These are phyloP conservation scores for Pocillopora damicornis DNA, from an alignment of 64 coral and sea anemone species.

Conservation along the genomic window DNA sequence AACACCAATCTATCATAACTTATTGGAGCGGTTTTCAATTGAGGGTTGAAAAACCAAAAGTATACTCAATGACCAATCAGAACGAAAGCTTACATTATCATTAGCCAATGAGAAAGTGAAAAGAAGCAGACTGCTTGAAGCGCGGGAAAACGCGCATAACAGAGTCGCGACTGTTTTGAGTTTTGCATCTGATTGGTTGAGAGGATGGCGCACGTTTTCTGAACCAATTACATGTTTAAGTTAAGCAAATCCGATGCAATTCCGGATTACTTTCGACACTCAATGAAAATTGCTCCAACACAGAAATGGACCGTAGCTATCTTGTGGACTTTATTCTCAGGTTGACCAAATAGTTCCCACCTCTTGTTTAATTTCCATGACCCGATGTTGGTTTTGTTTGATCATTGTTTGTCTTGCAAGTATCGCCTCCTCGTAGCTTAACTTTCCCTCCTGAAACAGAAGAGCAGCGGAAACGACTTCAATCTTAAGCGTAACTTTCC, in stretches of 20 bases:
- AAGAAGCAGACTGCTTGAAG: no score
- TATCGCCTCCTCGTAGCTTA: conserved; percentile 98
- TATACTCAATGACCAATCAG: no score
- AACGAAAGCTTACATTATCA: no score
- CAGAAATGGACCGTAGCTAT: not conserved
- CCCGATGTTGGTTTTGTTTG: conserved; percentile 88
- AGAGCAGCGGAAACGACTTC: not conserved
- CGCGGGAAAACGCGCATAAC: not conserved
- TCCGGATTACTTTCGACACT: no score
- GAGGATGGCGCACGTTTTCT: not conserved
- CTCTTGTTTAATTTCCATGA: conserved; percentile 88
- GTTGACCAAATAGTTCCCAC: conserved; percentile 16
- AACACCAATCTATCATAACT: not conserved
- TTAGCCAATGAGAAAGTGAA: no score
- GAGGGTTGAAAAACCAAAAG: no score
- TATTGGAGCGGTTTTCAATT: no score
- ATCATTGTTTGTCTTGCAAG: conserved; percentile 91
- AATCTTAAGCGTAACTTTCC: no score
- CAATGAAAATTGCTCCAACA: not conserved
- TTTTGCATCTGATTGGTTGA: no score
- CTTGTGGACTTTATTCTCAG: not conserved
- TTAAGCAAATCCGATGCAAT: no score
- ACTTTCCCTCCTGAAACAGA: conserved; percentile 72
- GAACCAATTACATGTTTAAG: not conserved
- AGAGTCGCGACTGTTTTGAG: not conserved